These are phyloP conservation scores for Pteria penguin DNA, from an alignment of 2,888 invertebrate genomes.

Conservation along the genomic window DNA sequence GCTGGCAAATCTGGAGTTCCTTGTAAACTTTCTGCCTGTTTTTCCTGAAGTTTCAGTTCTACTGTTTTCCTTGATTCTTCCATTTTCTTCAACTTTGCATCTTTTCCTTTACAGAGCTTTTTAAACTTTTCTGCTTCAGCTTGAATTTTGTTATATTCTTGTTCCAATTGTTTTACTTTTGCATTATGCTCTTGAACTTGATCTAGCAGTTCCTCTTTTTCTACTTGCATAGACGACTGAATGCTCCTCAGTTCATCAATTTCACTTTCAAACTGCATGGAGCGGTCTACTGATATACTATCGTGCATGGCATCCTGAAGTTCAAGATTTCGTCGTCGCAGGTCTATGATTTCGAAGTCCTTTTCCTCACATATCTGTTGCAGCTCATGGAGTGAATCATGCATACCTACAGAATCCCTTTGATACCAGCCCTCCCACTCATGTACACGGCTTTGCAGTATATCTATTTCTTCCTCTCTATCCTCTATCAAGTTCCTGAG, in stretches of 20 bases:
- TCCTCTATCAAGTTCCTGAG: conserved; percentile 7
- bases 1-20: not conserved
- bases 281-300: not conserved
- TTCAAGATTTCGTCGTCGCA: not conserved
- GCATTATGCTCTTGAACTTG: not conserved
- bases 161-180: not conserved
- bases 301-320: not conserved
- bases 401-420: conserved; percentile 19
- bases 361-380: conserved; percentile 30
- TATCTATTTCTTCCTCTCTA: conserved; percentile 27
- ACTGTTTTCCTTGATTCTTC: conserved; percentile 7
- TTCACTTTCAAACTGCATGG: not conserved
- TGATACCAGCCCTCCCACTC: conserved; percentile 40
- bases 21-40: not conserved
- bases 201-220: not conserved
- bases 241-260: conserved; percentile 1
- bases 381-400: conserved; percentile 5
- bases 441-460: conserved; percentile 21
- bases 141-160: not conserved
- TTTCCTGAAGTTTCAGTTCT: not conserved
- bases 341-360: conserved; percentile 16
- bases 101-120: conserved; percentile 23
- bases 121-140: conserved; percentile 8
- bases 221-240: not conserved
- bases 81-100: conserved; percentile 16